Base-by-base conservation (phyloP, 2,888 invertebrate species). In the Tachina grossa region DNA sequence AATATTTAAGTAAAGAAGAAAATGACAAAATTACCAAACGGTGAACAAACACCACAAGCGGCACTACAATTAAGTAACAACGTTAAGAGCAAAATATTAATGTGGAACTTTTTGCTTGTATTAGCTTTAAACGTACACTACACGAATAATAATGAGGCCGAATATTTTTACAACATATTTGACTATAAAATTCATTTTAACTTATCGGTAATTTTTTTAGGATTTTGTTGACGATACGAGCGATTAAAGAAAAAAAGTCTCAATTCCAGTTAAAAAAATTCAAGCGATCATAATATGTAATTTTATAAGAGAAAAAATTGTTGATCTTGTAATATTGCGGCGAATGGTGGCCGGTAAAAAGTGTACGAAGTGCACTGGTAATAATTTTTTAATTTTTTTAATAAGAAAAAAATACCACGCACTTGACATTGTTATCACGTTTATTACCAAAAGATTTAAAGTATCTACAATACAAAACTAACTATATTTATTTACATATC, bases 381-480 rank as follows among this genome's bases (percentile, higher is more conserved):
- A 47, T 47, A 47, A 41, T 49, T 57, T 39, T 55, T 49, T 55
- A 41, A 47, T 47, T 45, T 39, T 22, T 63, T 83, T 63, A 47
- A 45, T 43, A 45, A 79, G 78, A 65, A 61, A 31, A 4, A 31
- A 72, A 22, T 69, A 78, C 85, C 72, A 79, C 83, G 83, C 85
- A 85, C 85, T 85, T 85, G 85, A 85, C 85, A 83, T 85, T 85
- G 85, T 55, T 55, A 76, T 83, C 85, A 85, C 85, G 85, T 83
- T 74, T 66, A 19, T 9, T 43, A 49, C 0, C 31, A 41, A 16
- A 41, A 83, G 59, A 47, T 16, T 45, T 47, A 61, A 71, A 49
- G 14, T n/a, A n/a, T n/a, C n/a, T 57, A 31, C 55, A 69, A 78
- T 74, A 22, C 11, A 14, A 61, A 14, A 43, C 53, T 39, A 45